Base-by-base conservation (phyloP, 2,113 vertebrate species). In the Ictalurus furcatus region DNA sequence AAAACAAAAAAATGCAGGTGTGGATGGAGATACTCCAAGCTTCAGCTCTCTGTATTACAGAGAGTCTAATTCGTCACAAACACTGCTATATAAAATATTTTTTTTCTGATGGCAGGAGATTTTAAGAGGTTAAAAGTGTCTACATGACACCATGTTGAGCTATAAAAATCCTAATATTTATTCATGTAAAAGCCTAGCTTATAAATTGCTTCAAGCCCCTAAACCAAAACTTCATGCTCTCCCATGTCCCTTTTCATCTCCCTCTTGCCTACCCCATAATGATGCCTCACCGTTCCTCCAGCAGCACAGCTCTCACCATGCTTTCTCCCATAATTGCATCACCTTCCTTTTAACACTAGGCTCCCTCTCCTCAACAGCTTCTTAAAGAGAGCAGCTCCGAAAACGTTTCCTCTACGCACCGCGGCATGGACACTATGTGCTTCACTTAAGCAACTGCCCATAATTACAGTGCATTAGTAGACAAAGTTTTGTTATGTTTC, bases 231-330 rank as follows among this genome's bases (percentile, higher is more conserved):
- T 58, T 69, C 59, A 40, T 61, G 37, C 14, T 85, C 56, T 59
- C 81, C 78, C 48, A 13, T 56, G 65, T 73, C 48, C 78, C 56
- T 82, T 86, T 89, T 71, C 37, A 82, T 89, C 85, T 90, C 71
- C 82, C 83, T 81, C 59, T 44, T 87, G 63, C 85, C 9, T 74
- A 74, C 79, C 65, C 40, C 65, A 40, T 88, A 91, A 88, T 90
- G 87, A 90, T 67, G 79, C 65, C 88, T 90, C 79, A 71, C 63
- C 84, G 61, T 91, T 90, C 88, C 59, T 81, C 59, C 87, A 81
- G 86, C 84, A 52, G 59, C 73, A 56, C 63, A 21, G 54, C 58
- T 79, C 59, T 79, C 54, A 23, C 17, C 58, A 58, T 61, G 82
- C 86, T 87, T 85, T 52, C 84, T 84, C 52, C 54, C 23, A 30